phyloP scores from a whole-genome alignment of 2,113 vertebrate species.

The Callipepla californica region DNA sequence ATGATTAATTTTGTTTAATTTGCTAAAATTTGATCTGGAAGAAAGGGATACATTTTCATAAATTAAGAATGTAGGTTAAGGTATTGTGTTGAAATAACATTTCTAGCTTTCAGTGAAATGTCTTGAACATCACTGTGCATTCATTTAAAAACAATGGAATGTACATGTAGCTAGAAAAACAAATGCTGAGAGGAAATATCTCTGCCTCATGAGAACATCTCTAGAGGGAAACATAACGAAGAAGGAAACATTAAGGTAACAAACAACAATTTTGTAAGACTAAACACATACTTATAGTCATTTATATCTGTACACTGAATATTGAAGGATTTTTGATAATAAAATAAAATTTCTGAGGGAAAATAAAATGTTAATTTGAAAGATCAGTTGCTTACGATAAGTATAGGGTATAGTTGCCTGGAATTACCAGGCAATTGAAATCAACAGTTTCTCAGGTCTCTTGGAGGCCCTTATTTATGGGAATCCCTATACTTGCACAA shows the following conservation, averaged over 20 bases:
- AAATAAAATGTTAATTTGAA: background rate
- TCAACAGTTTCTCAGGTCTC: background rate
- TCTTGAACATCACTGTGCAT: background rate
- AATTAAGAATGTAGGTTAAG: background rate
- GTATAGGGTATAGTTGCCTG: background rate
- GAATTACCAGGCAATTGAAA: background rate
- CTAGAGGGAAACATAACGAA: background rate
- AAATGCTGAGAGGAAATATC: background rate
- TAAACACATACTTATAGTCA: background rate
- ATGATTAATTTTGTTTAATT: background rate
- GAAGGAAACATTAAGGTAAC: background rate
- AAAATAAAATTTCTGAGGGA: background rate
- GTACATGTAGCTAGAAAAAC: background rate
- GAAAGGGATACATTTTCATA: background rate
- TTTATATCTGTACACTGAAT: background rate
- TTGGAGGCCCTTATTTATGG: background rate
- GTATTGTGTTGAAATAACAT: background rate
- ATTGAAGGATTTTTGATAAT: background rate
- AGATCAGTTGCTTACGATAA: fast-evolving
- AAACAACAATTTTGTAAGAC: background rate
- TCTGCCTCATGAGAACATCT: background rate
- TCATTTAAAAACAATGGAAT: background rate
- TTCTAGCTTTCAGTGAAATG: background rate
- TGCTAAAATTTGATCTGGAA: background rate
- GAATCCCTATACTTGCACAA: background rate